Evolutionary conservation across 2,797 vertebrate genomes (phyloP), one percentile per base, ranked within the genome.

Genomic region (Tarsius wallacei): DNA sequence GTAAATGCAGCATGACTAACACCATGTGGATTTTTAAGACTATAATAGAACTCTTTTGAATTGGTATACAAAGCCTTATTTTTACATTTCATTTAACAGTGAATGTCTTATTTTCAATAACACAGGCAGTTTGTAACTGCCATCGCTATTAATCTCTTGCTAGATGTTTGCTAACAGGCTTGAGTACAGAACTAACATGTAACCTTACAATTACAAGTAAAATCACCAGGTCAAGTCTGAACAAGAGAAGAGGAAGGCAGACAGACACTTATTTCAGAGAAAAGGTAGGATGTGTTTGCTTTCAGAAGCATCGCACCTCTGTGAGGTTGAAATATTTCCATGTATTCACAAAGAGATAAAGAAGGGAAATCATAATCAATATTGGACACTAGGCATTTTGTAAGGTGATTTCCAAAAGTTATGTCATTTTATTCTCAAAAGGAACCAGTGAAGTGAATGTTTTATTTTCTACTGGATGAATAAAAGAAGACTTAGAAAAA

Each of bases 21-120:
- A 77, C 74, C 17, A 4, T 47, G 26, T 33, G 24, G 21, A 78
- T 84, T 95, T 87, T 92, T 5, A 90, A 95, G 78, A 26, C 55
- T 83, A 1, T 33, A n/a, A 1, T 5, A 86, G 13, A 96, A 74
- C 33, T 36, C 8, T 73, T 96, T 92, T 33, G 33, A 93, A 93
- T 74, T 12, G 12, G 12, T 36, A 24, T 49, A 47, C 80, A 83
- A 70, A 78, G 22, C 17, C n/a, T 88, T 77, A 73, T 53, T 93
- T 96, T 97, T 90, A 80, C 57, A 61, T 96, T 83, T 96, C 63
- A 55, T 70, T 76, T 88, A 83, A 78, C 83, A 76, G 5, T 70
- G 85, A 94, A 36, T 92, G 57, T 55, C 96, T 89, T 94, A 19
- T 80, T 96, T 86, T 95, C 49, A 81, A 16, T 78, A 86, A 61